Base-by-base conservation (phyloP, 2,113 vertebrate genomes). In the Enhydra lutris region DNA sequence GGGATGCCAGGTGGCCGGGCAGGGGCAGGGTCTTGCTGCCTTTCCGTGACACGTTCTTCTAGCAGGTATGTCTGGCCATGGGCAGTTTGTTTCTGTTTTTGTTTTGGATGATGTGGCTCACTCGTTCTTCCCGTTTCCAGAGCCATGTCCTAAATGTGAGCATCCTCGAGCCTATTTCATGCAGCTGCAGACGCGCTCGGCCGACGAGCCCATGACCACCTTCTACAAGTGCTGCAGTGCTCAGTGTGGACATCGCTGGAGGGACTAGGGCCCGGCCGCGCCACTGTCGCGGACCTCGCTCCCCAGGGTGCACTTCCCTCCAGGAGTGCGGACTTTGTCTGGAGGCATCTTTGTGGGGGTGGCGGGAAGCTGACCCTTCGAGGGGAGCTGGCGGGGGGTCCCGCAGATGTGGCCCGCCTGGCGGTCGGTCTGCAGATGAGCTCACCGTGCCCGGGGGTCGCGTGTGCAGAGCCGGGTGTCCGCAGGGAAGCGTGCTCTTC, bases 121-220 rank as follows among this genome's bases (percentile, higher is more conserved):
- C n/a, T 82, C 73, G 34, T 42, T 81, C 36, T 67, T 96, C 74
- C 97, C 12, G 29, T 96, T 89, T 88, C 21, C 98, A 99, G 99
- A 99, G 99, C 98, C 97, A 0, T 99, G 99, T 96, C 99, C 99
- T 1, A 99, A 99, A 97, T 99, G 99, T 89, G 99, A 99, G 34
- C 99, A 99, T 61, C 99, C 99, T 36, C 99, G 99, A 5, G 99
- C 99, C 3, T 99, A 99, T 98, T 99, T 99, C 99, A 99, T 99
- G 99, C 99, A 99, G 98, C 99, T 99, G 96, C 99, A 99, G 99
- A 99, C 99, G 17, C 99, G 99, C 97, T 99, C 99, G 47, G 99
- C 99, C 0, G 99, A 99, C n/a, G 99, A 99, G 97, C 99, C 99
- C 0, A 99, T 99, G 99, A 99, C 99, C 3, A 99, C 99, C 11